Evolutionary conservation across 2,113 vertebrate species (phyloP), one percentile per base, ranked within the genome.

Genomic region (Oreamnos americanus): DNA sequence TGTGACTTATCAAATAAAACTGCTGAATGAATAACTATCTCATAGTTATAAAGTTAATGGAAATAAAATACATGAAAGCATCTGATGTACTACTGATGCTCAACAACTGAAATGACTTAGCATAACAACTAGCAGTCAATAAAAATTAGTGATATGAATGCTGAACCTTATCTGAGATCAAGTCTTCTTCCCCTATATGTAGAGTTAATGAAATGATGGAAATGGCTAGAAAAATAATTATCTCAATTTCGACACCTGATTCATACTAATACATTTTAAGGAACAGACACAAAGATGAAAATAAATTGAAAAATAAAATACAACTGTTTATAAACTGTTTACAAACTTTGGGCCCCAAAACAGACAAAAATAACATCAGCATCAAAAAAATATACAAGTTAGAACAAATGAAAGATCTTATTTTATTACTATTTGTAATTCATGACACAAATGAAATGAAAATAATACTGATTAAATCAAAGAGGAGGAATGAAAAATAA

Each of bases 141-240:
- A 79, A 91, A 17, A 45, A 93, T 19, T 64, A 62, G 13, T 36
- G 28, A 45, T 74, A 84, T 8, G 33, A 11, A 90, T 14, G 51
- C 49, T 43, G 30, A 95, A 62, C 36, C 9, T 85, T 91, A 91
- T 55, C 71, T 90, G 36, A 67, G 33, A 58, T 71, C 74, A 93
- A 88, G 60, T 83, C 12, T 16, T 96, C 43, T 64, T 87, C 26
- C 67, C 17, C 47, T 43, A 64, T 39, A 90, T 39, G 10, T 0
- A 84, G 6, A 91, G 33, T 55, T 78, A 90, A 55, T 86, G 25
- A 95, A 95, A 90, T 71, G 30, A 45, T 71, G 8, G 83, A 96
- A 97, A 92, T 92, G 39, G 21, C 43, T 83, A 87, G 83, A 93
- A 97, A 96, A 86, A 91, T 51, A 90, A 94, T 87, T 13, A 86